Evolutionary conservation across 1,140 invertebrate species (phyloP), one percentile per base, ranked within the genome.

Genomic region (Ericerus pela): DNA sequence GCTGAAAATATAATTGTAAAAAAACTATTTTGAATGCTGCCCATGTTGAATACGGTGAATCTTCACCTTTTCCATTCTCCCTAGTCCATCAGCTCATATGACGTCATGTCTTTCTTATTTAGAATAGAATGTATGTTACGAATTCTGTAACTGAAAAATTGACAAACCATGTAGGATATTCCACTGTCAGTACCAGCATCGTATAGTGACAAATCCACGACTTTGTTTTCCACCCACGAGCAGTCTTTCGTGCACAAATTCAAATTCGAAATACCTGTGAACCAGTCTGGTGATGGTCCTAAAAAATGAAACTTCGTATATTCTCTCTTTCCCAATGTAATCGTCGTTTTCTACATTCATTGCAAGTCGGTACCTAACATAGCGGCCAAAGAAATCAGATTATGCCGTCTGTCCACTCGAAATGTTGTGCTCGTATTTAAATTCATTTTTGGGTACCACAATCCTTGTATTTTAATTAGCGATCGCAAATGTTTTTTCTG

Each of bases 161-260:
- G 8, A 55, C 54, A 68, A 69, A 87, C 85, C 80, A 92, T 86
- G 66, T 96, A 97, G 6, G 82, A 80, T n/a, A 90, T 78, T 5
- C 94, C 93, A 66, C 80, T 86, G 66, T 96, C 91, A 1, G 90
- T 95, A 11, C 93, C 93, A 24, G 91, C 90, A 71, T 97, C 93
- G 78, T 86, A 96, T 1, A 92, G 92, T 68, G 83, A 92, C 6
- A 97, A 70, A 71, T 95, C 87, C 53, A 96, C 77, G 1, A 76
- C 76, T 63, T 84, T 73, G 30, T 80, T 76, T 37, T 80, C 79
- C 1, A 81, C 73, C 94, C 94, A 97, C 1, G 81, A 80, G 67
- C 94, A 95, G 68, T 96, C 87, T 36, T 78, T 76, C 18, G 83
- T 74, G 65, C 93, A 97, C 1, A 97, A 74, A 68, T 96, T 87